Base-by-base conservation (phyloP, 2,797 vertebrate genomes). In the Taenioides sp. region DNA sequence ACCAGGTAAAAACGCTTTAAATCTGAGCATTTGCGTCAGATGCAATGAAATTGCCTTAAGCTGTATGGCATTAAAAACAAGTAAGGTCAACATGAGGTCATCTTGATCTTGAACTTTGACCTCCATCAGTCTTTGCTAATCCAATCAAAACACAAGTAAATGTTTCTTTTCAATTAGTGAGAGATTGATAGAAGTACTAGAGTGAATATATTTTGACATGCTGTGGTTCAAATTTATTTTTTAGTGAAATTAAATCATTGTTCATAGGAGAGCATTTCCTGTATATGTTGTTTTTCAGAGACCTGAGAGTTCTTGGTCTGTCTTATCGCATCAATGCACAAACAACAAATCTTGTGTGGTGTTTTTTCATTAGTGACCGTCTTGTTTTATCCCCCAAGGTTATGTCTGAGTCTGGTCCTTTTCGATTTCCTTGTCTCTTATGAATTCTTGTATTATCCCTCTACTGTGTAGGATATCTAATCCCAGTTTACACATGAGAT, bases 401-500 rank as follows among this genome's bases (percentile, higher is more conserved):
- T 69, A 80, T 75, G 79, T 82, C 76, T 78, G 80, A 83, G 77
- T 74, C 68, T 75, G 57, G 65, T 71, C 70, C 73, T 78, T 84
- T 82, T 60, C 78, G 67, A 65, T 47, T 50, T 72, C 74, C 63
- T 77, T 70, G 75, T 75, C n/a, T 68, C 74, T 74, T 54, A 61
- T 80, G 64, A 71, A 60, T 63, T 74, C 76, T 73, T 81, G 52
- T 67, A 62, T 71, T 76, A 74, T 68, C 72, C 78, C 73, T 64
- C 72, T 70, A 72, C 59, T 79, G 66, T 72, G 76, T 63, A 70
- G 54, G 28, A 67, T 72, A 83, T 86, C 37, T 91, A 93, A 92
- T 91, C 90, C 89, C 81, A 86, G 89, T 91, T 93, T 92, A 90
- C 78, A 76, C 65, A 62, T 52, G 7, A 64, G 73, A 81, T 83